Percentiles rank a stretch among this genome's conserved stretches.
Conservation (phyloP, 2,888 invertebrate species). For the Priocnemis perturbator region DNA sequence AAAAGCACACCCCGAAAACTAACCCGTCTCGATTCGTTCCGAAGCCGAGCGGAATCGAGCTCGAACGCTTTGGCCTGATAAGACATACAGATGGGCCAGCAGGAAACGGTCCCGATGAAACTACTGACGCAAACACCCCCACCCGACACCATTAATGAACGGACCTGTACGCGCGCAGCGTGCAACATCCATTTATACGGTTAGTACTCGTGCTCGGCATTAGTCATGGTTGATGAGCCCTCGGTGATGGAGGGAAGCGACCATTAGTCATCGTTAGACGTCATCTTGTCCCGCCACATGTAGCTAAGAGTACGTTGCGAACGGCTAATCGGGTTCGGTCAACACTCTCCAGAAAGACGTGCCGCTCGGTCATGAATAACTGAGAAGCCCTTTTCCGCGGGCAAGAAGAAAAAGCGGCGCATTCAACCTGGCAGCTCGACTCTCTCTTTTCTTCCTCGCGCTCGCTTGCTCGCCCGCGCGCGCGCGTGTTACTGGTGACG, state of each 20-base stretch:
- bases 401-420: not conserved
- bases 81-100: not conserved
- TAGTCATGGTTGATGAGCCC: slow-evolving; percentile 57
- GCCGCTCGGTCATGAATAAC: slow-evolving; percentile 49
- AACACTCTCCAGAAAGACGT: slow-evolving; percentile 36
- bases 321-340: slow-evolving; percentile 39
- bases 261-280: slow-evolving; percentile 61
- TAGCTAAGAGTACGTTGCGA: slow-evolving; percentile 35
- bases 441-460: not conserved
- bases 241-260: slow-evolving; percentile 50
- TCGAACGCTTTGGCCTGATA: too few relatives aligned
- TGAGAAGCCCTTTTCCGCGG: slow-evolving; percentile 29
- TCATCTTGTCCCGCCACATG: slow-evolving; percentile 45
- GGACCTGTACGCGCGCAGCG: slow-evolving; percentile 38
- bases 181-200: slow-evolving; percentile 57
- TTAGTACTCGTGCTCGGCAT: slow-evolving; percentile 52
- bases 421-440: too few relatives aligned
- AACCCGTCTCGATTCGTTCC: too few relatives aligned
- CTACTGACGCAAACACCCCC: too few relatives aligned
- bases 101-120: not conserved
- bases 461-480: not conserved
- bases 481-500: slow-evolving; percentile 1
- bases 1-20: too few relatives aligned
- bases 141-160: too few relatives aligned
- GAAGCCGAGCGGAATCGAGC: too few relatives aligned